phyloP scores from a whole-genome alignment of 2,113 vertebrate species.

The Poeciliopsis occidentalis region DNA sequence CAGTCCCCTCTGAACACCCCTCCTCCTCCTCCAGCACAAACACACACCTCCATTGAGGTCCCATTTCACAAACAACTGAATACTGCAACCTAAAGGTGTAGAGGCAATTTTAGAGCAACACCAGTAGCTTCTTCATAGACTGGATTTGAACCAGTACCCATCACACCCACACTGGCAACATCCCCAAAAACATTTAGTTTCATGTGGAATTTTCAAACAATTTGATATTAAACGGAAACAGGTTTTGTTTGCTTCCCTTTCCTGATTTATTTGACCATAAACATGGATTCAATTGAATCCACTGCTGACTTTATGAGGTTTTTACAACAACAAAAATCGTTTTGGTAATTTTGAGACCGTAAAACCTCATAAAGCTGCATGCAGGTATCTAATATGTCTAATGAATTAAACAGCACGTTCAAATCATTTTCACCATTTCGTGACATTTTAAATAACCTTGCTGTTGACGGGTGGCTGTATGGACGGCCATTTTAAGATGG shows the following conservation, averaged over 20 bases:
- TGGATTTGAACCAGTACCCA: too few species aligned
- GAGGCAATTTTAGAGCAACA: not conserved
- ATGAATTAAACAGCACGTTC: not conserved
- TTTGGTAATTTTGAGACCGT: not conserved
- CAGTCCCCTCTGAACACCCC: slow-evolving; percentile 21
- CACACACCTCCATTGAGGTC: slow-evolving; percentile 43
- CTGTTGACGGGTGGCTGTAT: not conserved
- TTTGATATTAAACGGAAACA: not conserved
- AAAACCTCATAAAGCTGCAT: not conserved
- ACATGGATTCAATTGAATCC: not conserved
- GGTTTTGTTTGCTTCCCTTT: not conserved
- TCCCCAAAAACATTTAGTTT: not conserved
- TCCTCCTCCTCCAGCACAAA: slow-evolving; percentile 30
- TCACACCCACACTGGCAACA: too few species aligned
- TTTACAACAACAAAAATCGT: not conserved
- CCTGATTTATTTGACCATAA: not conserved
- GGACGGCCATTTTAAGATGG: not conserved
- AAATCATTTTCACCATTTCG: not conserved
- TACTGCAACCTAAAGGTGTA: not conserved
- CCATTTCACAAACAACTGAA: slow-evolving; percentile 12
- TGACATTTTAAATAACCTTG: not conserved
- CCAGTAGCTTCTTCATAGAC: too few species aligned
- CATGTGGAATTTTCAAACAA: not conserved
- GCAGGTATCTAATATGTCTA: not conserved
- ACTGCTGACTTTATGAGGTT: not conserved